These are phyloP conservation scores for Turritopsis rubra DNA, from an alignment of 30 jellyfish, hydroid and myxozoan species.

Conservation along the genomic window DNA sequence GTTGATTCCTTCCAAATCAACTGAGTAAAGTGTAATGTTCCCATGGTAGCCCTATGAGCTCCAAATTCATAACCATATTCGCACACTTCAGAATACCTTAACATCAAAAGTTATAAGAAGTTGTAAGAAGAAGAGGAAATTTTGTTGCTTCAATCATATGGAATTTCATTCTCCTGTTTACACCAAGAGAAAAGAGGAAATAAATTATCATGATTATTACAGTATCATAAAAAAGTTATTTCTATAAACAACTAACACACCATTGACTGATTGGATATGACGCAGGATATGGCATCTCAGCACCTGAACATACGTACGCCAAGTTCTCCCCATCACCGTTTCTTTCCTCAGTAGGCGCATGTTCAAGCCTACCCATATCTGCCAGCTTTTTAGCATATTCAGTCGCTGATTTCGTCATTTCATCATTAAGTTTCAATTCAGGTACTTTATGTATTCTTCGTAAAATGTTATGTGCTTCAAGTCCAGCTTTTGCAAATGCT, in stretches of 20 bases:
- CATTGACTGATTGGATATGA: conserved; percentile 52
- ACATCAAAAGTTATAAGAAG: neutral
- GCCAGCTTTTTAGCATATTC: conserved; percentile 68
- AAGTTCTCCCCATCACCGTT: conserved; percentile 59
- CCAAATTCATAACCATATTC: conserved; percentile 54
- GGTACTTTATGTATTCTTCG: conserved; percentile 34
- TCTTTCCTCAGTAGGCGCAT: conserved; percentile 5
- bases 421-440: conserved; percentile 34
- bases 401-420: conserved; percentile 48
- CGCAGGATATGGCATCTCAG: conserved; percentile 31
- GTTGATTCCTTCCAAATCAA: conserved; percentile 63
- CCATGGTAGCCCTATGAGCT: conserved; percentile 12
- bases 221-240: neutral
- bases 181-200: too few relatives aligned
- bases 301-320: conserved; percentile 51
- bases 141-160: too few relatives aligned
- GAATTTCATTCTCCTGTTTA: too few relatives aligned
- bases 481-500: conserved; percentile 24
- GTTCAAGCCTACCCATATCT: conserved; percentile 21
- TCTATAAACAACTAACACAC: conserved; percentile 8
- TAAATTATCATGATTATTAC: too few relatives aligned
- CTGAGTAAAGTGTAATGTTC: conserved; percentile 71
- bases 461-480: conserved; percentile 44
- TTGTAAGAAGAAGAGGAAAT: too few relatives aligned
- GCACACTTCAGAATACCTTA: conserved; percentile 85